Base-by-base conservation (phyloP, 35 echinoderm and acorn worm genomes). In the Ophiothrix spiculata region DNA sequence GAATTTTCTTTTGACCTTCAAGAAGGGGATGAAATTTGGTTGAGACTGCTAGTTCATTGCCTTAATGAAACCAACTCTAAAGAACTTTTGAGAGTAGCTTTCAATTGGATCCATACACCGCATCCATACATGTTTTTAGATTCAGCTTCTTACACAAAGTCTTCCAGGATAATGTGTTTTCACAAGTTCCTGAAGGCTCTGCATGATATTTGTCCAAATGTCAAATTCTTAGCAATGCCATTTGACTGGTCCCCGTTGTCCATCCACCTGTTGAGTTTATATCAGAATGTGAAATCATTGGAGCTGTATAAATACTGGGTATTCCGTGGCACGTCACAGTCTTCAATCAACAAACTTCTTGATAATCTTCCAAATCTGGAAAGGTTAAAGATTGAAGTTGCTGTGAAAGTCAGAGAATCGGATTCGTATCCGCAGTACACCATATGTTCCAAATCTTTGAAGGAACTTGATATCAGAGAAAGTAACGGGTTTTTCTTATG, bases 231-330 rank as follows among this genome's bases (percentile, higher is more conserved):
- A 42, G 33, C 84, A 8, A 95, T 89, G 33, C 93, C 90, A 35
- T 95, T 91, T 95, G 93, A 95, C 41, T 95, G 93, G 93, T 95
- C 93, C 33, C 39, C 80, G n/a, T 80, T 39, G n/a, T 91, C 93
- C n/a, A 56, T 95, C 19, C 41, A 77, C 37, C 42, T 84, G 10
- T 75, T 95, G 11, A 91, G 89, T 40, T 39, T 64, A 32, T 95
- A 91, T 56, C 60, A 95, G 33, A 40, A 84, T 33, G 46, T 95
- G 36, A 89, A 90, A 56, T 87, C 93, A 33, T 56, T 95, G 76
- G 89, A 95, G 77, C 80, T 95, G 16, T 91, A 85, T 56, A 95
- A 95, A 39, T 95, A 95, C 82, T 95, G 93, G 93, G 93, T 95
- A 25, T 95, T 95, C 63, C 81, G 81, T 33, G 85, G 41, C 33